Evolutionary conservation across 2,113 vertebrate genomes (phyloP).

Genomic region (Anguilla japonica): DNA sequence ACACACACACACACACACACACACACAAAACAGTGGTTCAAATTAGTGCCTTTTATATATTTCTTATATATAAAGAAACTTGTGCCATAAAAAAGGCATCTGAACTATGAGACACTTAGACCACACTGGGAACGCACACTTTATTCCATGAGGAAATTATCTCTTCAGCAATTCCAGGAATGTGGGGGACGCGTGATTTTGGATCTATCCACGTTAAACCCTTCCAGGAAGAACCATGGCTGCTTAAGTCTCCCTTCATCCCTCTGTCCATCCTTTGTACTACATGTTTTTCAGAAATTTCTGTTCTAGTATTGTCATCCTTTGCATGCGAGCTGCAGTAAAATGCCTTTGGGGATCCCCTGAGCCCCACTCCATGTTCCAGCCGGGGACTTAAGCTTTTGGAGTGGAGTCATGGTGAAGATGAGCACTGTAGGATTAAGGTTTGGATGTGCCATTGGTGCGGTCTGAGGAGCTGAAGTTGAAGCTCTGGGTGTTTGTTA

Average conservation of each 20-base stretch:
- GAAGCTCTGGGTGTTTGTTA: not conserved
- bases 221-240: slow-evolving; percentile 40
- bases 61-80: slow-evolving; percentile 21
- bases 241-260: not conserved
- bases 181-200: slow-evolving; percentile 50
- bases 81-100: slow-evolving; percentile 4
- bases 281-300: not conserved
- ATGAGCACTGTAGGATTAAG: not conserved
- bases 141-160: slow-evolving; percentile 57
- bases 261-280: not conserved
- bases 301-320: not conserved
- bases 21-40: slow-evolving; percentile 31
- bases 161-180: slow-evolving; percentile 55
- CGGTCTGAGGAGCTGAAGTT: not conserved
- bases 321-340: not conserved
- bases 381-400: not conserved
- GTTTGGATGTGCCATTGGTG: not conserved
- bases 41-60: slow-evolving; percentile 57
- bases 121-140: slow-evolving; percentile 11
- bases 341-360: not conserved
- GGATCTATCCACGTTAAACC: slow-evolving; percentile 40
- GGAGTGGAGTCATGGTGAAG: not conserved
- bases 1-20: slow-evolving; percentile 41
- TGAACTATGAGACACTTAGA: slow-evolving; percentile 11
- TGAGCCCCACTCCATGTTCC: not conserved